Evolutionary conservation across 2,797 vertebrate species (phyloP), one percentile per base, ranked within the genome.

Genomic region (Podarcis lilfordi): DNA sequence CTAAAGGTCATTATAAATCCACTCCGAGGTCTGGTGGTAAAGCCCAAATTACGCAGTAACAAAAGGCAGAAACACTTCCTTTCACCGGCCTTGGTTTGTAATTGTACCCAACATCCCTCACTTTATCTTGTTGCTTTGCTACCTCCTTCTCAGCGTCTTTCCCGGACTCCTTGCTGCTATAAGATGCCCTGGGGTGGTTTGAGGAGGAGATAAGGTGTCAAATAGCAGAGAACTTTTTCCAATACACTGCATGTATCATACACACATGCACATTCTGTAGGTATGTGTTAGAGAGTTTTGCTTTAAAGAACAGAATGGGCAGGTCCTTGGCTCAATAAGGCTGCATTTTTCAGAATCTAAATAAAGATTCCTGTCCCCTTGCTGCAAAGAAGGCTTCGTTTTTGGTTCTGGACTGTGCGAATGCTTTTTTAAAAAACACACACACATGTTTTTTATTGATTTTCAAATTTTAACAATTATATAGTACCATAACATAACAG

Each of bases 1-100:
- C 6, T 7, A 13, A 32, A 32, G 29, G 23, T 25, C 43, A 43
- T 15, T 50, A 11, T 21, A 50, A 61, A 35, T 19, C 15, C 64
- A 50, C 21, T 64, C 19, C 5, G 13, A 50, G 75, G 8, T 37
- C 37, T 50, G 8, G 1, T 7, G 6, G n/a, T 3, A 23, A 4
- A 77, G n/a, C 6, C n/a, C 45, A 11, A 13, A 11, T 11, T 50
- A 29, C 1, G 4, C 11, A n/a, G 2, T 61, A 29, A n/a, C 3
- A 3, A 13, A 43, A 25, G 1, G 10, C 61, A 0, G 1, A 1
- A 5, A 0, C 45, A 2, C 40, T 23, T 13, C 5, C 29, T 23
- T 85, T 50, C 40, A 2, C 77, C 83, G 50, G 69, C 25, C 1
- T 11, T 2, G 43, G 4, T 27, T 8, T 84, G 78, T 80, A 85